Conservation (phyloP, 2,113 vertebrate genomes). For the Stictonetta naevosa region DNA sequence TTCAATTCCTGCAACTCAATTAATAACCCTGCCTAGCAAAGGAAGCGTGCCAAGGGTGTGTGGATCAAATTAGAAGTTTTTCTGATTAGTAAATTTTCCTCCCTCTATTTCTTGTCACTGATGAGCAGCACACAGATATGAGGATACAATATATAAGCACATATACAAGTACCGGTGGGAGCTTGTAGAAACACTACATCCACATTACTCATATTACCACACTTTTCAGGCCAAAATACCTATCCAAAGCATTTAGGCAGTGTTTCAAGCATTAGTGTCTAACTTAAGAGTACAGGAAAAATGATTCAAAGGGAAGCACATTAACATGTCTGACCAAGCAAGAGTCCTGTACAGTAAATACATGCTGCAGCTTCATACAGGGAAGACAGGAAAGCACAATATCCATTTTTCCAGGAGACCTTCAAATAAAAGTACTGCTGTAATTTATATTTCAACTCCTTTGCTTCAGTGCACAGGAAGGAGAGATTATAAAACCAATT, state of each 20-base stretch:
- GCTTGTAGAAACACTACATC: neutral
- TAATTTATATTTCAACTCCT: neutral
- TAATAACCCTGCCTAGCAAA: neutral
- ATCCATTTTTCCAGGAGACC: neutral
- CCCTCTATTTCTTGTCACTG: neutral
- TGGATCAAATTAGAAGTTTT: neutral
- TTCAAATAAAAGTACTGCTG: neutral
- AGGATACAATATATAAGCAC: neutral
- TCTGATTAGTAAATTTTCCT: neutral
- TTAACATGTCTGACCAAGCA: neutral
- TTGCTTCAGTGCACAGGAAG: neutral
- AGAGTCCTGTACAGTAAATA: neutral
- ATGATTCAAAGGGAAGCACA: neutral
- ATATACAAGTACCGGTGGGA: neutral
- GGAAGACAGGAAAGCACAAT: neutral
- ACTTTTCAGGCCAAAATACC: neutral
- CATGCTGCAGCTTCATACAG: neutral
- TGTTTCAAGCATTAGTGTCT: neutral
- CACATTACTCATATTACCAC: neutral
- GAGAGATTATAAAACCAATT: neutral
- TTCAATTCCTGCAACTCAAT: neutral
- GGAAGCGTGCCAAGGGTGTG: neutral
- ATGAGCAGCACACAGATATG: neutral
- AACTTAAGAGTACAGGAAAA: neutral
- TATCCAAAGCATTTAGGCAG: neutral